phyloP scores from a whole-genome alignment of 2,113 vertebrate genomes.

The Ceratotherium simum region DNA sequence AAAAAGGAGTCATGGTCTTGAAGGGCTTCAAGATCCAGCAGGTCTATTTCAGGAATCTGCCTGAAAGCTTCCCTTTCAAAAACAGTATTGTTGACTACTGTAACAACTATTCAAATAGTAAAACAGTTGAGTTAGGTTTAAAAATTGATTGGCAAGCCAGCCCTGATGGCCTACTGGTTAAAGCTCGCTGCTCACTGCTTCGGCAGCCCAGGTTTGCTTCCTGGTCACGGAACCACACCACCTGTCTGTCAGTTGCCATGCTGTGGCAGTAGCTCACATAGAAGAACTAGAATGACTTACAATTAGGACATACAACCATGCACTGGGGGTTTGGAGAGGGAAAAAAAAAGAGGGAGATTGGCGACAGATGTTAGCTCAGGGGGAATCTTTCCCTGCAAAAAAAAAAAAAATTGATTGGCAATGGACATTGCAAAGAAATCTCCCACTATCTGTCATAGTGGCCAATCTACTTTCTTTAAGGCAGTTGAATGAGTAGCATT shows the following conservation, averaged over 20 bases:
- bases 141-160: background rate
- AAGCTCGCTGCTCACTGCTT: too few species aligned
- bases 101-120: background rate
- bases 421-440: constrained; percentile 19
- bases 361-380: too few species aligned
- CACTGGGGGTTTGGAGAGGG: too few species aligned
- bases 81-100: background rate
- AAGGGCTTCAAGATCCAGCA: background rate
- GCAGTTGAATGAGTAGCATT: background rate
- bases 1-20: background rate
- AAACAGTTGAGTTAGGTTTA: background rate
- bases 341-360: too few species aligned
- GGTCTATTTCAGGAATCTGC: constrained; percentile 2
- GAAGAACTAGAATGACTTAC: too few species aligned
- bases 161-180: too few species aligned
- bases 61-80: constrained; percentile 18
- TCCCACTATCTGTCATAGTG: background rate
- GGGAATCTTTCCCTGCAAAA: too few species aligned
- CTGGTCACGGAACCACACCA: too few species aligned
- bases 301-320: too few species aligned
- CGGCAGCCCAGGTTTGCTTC: too few species aligned
- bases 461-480: background rate
- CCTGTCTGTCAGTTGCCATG: too few species aligned
- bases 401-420: background rate
- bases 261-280: too few species aligned